Percentiles rank a stretch among this genome's conserved stretches.
Conservation (phyloP, 64 coral and sea anemone genomes). For the Platygyra sinensis region DNA sequence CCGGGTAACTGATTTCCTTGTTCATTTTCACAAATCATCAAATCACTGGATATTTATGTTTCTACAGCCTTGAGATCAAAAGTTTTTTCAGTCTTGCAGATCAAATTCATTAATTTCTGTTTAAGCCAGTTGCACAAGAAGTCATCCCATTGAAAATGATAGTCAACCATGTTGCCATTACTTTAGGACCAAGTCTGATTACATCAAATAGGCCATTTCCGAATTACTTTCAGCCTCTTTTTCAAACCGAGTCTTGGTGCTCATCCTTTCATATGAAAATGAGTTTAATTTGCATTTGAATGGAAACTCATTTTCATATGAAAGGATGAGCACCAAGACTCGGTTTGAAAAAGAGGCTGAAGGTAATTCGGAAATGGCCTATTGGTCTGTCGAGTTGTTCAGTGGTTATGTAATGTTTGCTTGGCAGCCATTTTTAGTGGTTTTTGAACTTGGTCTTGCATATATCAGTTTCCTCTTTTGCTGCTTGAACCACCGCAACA, state of each 20-base stretch:
- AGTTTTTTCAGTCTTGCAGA: background rate
- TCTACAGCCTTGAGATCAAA: background rate
- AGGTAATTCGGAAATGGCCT: no score
- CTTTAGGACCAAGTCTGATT: constrained; percentile 6
- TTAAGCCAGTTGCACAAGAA: constrained; percentile 16
- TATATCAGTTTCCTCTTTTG: background rate
- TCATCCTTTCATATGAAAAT: no score
- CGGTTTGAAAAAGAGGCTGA: no score
- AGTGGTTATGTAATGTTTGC: constrained; percentile 1
- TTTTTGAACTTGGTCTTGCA: background rate
- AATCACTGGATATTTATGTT: background rate
- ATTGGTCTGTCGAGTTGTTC: constrained; percentile 28
- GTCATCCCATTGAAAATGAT: constrained; percentile 10
- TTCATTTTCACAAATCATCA: background rate
- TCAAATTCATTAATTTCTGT: constrained; percentile 21
- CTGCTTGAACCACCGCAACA: constrained; percentile 22
- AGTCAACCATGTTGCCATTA: constrained; percentile 10
- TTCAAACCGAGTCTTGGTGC: no score
- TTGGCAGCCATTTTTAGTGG: background rate
- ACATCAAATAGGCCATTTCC: no score
- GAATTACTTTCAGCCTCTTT: no score
- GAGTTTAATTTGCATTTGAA: no score
- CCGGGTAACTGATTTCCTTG: background rate
- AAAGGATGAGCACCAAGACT: no score
- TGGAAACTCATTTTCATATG: no score